Evolutionary conservation across 2,797 vertebrate species (phyloP).

Genomic region (Aphelocoma californica): DNA sequence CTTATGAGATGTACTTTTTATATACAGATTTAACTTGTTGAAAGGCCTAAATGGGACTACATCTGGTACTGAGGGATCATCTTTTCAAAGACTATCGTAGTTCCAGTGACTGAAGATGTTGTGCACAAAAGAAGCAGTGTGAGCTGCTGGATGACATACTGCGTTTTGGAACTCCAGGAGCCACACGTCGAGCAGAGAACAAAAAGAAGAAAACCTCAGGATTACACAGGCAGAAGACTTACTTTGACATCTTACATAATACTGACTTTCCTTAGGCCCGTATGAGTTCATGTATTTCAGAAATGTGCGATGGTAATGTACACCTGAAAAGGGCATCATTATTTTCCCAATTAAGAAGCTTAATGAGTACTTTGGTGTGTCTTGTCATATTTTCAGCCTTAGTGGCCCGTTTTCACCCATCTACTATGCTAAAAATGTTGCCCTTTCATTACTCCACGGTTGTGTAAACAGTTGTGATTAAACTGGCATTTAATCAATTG

Average conservation of each 20-base stretch:
- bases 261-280: background rate
- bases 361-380: background rate
- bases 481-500: background rate
- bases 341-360: conserved; percentile 13
- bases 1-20: background rate
- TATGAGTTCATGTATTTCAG: background rate
- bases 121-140: background rate
- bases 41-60: background rate
- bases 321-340: background rate
- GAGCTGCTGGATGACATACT: background rate
- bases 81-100: background rate
- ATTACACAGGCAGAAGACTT: background rate
- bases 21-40: background rate
- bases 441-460: background rate
- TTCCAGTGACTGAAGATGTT: background rate
- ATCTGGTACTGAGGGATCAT: background rate
- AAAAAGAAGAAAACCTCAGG: background rate
- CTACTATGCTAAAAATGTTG: conserved; percentile 21
- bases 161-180: background rate
- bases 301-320: background rate
- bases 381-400: background rate
- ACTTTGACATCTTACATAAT: background rate
- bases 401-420: background rate
- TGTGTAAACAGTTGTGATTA: conserved; percentile 28
- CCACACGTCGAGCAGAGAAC: background rate